Evolutionary conservation across 1,140 invertebrate species (phyloP).

Genomic region (Argopecten irradians): DNA sequence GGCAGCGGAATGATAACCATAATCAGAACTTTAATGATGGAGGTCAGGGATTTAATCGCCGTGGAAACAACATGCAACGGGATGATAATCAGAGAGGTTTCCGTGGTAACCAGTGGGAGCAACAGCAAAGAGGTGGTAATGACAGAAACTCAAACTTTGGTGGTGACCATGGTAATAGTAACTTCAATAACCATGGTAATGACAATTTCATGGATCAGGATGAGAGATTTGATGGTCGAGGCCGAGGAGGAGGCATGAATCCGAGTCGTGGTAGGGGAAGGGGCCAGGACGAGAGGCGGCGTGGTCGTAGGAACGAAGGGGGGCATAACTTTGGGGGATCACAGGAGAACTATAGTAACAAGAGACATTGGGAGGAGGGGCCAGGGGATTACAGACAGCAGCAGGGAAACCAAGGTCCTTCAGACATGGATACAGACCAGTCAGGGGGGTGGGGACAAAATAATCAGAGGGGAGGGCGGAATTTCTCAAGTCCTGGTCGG

Average conservation of each 20-base stretch:
- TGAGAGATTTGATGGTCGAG: slow-evolving; percentile 33
- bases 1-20: not conserved
- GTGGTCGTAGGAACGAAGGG: not conserved
- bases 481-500: slow-evolving; percentile 27
- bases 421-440: not conserved
- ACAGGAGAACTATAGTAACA: not conserved
- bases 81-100: not conserved
- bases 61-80: slow-evolving; percentile 27
- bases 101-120: slow-evolving; percentile 23
- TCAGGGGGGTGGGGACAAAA: slow-evolving; percentile 33
- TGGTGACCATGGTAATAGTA: slow-evolving; percentile 28
- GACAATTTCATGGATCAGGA: slow-evolving; percentile 26
- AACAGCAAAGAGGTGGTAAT: slow-evolving; percentile 27
- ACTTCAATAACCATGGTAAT: slow-evolving; percentile 38
- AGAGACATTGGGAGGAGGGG: not conserved
- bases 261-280: slow-evolving; percentile 35
- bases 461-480: slow-evolving; percentile 43
- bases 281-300: slow-evolving; percentile 28
- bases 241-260: slow-evolving; percentile 39
- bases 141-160: slow-evolving; percentile 24
- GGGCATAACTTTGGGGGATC: slow-evolving; percentile 26
- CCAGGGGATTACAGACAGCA: slow-evolving; percentile 32
- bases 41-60: slow-evolving; percentile 42
- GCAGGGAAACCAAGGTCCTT: slow-evolving; percentile 32
- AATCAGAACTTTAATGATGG: slow-evolving; percentile 40